Evolutionary conservation across 2,797 vertebrate genomes (phyloP).

Genomic region (Carduelis carduelis): DNA sequence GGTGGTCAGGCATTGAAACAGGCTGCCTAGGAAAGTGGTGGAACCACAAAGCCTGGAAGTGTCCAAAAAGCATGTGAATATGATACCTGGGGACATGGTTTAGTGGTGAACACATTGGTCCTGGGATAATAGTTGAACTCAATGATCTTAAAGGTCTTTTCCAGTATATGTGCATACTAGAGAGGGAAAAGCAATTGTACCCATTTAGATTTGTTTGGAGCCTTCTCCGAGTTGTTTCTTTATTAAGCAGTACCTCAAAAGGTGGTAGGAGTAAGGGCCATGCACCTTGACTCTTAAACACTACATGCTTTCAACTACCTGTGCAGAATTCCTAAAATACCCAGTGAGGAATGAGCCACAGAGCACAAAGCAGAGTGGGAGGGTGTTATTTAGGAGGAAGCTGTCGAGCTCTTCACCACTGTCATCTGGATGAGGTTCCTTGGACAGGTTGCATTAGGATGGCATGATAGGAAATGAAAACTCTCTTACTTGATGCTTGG

Average conservation of each 20-base stretch:
- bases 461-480: neutral
- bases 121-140: neutral
- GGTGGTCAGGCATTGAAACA: neutral
- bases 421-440: neutral
- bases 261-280: neutral
- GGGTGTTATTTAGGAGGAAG: neutral
- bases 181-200: neutral
- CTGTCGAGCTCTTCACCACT: neutral
- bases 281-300: neutral
- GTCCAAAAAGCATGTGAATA: neutral
- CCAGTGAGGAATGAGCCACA: neutral
- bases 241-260: neutral
- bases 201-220: neutral
- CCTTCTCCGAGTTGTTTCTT: neutral
- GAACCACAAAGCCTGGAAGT: fast-evolving
- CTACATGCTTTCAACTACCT: neutral
- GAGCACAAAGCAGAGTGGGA: neutral
- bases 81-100: neutral
- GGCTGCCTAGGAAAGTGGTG: neutral
- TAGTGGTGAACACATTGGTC: neutral
- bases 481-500: neutral
- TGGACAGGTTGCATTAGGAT: neutral
- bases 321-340: neutral
- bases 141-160: neutral
- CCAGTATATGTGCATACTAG: no score